Evolutionary conservation across 2,797 vertebrate species (phyloP), one percentile per base, ranked within the genome.

Genomic region (Epinephelus coioides): DNA sequence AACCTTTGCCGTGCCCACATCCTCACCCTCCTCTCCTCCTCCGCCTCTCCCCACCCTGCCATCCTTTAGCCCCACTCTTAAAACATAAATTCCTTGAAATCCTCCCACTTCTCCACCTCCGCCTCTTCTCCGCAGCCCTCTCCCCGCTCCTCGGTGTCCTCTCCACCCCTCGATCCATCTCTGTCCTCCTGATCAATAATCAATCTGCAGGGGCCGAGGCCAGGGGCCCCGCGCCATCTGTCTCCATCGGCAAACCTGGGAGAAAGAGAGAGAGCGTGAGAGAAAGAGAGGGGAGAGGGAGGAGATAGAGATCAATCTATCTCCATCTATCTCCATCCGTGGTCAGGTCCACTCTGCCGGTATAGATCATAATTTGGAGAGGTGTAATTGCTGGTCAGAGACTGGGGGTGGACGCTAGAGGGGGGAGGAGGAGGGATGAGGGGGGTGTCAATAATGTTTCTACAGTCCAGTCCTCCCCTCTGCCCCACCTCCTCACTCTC

Each of bases 181-280:
- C 93, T 95, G 95, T 95, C 95, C 91, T 75, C 81, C 92, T 94
- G 95, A 96, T 96, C 96, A 96, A 96, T 96, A 96, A 96, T 96
- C 95, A 96, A 96, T 96, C 95, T 95, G 90, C 95, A 92, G 88
- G 91, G 90, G 92, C 93, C 88, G 87, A 88, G 89, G 89, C 92
- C 91, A 86, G 64, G 71, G 86, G 83, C 89, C 89, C 89, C n/a
- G 61, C 44, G 61, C 92, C 94, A 96, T 96, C 95, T 88, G 91
- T 94, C 94, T 94, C 93, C 91, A 94, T 94, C 86, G 89, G 86
- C 87, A 84, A 85, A 84, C 73, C 73, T 74, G 82, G 49, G 78
- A 63, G 69, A 76, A 79, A 69, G 76, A 66, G 73, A 73, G 69
- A 57, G 14, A 21, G 34, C 56, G 53, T 57, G 76, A 18, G 72